These are phyloP conservation scores for Leptinotarsa rubiginosa DNA, from an alignment of 2,888 invertebrate genomes.

Conservation along the genomic window DNA sequence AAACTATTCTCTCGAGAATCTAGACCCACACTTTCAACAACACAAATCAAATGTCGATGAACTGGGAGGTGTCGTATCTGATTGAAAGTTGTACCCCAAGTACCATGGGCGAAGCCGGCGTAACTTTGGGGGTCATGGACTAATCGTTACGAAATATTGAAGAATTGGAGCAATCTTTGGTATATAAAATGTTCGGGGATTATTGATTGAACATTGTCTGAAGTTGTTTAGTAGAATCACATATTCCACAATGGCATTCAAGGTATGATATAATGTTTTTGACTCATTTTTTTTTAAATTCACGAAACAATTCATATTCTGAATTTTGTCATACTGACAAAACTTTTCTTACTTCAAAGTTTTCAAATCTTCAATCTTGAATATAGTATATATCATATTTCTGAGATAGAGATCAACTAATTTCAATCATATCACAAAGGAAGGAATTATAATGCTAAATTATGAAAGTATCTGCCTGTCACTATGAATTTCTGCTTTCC, in stretches of 20 bases:
- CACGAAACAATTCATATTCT: not conserved
- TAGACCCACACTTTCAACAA: not conserved
- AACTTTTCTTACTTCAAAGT: no score
- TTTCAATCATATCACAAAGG: no score
- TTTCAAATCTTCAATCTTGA: no score
- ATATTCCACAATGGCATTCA: conserved; percentile 10
- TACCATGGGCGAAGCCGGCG: not conserved
- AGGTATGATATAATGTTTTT: conserved; percentile 1
- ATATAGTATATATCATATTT: no score
- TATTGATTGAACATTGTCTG: conserved; percentile 2
- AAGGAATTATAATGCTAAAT: no score
- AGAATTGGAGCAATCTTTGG: conserved; percentile 7
- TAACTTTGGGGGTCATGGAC: conserved; percentile 10
- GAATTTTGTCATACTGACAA: no score
- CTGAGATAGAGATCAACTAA: no score
- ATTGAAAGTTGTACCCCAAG: conserved; percentile 17
- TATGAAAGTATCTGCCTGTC: no score
- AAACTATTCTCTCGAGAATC: not conserved
- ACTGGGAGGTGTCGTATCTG: not conserved
- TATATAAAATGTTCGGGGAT: not conserved
- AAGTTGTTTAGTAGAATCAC: not conserved
- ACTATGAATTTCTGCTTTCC: no score
- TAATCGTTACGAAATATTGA: not conserved
- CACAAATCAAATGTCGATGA: not conserved
- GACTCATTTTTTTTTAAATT: not conserved